These are phyloP conservation scores for Pterocles burchelli DNA, from an alignment of 2,113 vertebrate species.

Conservation along the genomic window DNA sequence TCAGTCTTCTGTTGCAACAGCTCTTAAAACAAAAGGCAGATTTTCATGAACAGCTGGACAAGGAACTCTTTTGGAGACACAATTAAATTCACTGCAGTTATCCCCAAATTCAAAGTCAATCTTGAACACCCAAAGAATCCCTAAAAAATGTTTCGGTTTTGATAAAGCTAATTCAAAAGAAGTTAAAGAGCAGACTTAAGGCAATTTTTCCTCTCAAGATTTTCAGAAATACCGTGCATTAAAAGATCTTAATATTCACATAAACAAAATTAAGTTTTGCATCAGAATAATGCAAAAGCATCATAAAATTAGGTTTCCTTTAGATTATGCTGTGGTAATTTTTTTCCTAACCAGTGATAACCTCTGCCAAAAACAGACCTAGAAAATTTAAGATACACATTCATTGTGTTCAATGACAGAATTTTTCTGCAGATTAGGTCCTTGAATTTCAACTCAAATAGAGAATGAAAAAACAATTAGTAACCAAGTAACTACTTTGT, in stretches of 20 bases:
- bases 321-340: not conserved
- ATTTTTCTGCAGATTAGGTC: not conserved
- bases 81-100: not conserved
- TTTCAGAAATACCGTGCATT: not conserved
- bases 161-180: not conserved
- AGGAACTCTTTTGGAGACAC: not conserved
- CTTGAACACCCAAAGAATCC: not conserved
- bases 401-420: not conserved
- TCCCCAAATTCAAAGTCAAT: not conserved
- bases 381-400: not conserved
- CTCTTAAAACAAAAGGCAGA: not conserved
- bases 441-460: not conserved
- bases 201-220: not conserved
- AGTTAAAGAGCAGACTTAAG: not conserved
- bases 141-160: not conserved
- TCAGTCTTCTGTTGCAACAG: not conserved
- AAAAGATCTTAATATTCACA: not conserved
- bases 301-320: not conserved
- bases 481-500: not conserved
- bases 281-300: not conserved
- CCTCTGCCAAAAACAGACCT: not conserved
- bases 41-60: not conserved
- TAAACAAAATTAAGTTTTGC: not conserved
- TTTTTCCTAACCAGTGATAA: not conserved
- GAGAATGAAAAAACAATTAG: not conserved